Evolutionary conservation across 2,113 vertebrate species (phyloP).

Genomic region (Lontra canadensis): DNA sequence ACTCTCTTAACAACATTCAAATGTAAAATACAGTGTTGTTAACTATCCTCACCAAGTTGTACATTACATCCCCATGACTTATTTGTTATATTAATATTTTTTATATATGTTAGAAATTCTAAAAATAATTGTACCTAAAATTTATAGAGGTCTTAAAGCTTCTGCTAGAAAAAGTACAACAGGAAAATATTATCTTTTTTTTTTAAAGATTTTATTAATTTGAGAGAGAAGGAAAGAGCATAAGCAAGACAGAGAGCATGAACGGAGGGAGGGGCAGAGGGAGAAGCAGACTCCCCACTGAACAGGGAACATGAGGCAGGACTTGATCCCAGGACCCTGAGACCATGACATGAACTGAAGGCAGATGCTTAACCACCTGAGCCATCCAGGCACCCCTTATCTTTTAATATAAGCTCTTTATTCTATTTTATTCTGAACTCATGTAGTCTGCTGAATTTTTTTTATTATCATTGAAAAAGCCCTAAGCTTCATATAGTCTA

Average conservation of each 20-base stretch:
- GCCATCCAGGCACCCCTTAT: too few species aligned
- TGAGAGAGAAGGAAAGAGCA: too few species aligned
- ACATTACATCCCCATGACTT: not conserved
- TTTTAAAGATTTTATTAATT: not conserved
- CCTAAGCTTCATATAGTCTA: not conserved
- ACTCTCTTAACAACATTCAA: not conserved
- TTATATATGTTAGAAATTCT: not conserved
- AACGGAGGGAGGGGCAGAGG: too few species aligned
- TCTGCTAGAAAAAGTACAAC: not conserved
- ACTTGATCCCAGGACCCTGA: too few species aligned
- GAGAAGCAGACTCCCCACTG: too few species aligned
- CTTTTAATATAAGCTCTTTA: not conserved
- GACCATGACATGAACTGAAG: too few species aligned
- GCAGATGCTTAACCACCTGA: too few species aligned
- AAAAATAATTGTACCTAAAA: conserved; percentile 14
- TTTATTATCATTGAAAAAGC: not conserved
- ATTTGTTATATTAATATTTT: not conserved
- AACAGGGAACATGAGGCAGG: too few species aligned
- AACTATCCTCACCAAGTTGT: not conserved
- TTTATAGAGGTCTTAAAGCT: conserved; percentile 20
- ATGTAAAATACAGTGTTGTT: not conserved
- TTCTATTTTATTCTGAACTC: not conserved
- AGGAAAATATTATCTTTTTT: not conserved
- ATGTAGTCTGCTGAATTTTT: not conserved
- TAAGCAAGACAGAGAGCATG: too few species aligned